Evolutionary conservation across 2,888 invertebrate species (phyloP).

Genomic region (Pogonocherus hispidulus): DNA sequence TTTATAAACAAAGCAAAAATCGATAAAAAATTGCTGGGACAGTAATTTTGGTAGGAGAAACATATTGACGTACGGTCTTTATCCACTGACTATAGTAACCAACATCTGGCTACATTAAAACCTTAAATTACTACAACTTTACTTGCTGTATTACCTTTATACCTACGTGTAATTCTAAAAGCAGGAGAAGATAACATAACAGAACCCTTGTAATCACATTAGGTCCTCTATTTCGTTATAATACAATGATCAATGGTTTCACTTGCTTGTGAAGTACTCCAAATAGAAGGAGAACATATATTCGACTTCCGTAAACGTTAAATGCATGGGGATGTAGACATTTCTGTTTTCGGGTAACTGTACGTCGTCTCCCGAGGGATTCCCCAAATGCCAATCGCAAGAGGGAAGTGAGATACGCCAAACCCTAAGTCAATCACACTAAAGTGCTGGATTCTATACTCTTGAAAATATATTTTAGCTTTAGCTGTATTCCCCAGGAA

Average conservation of each 20-base stretch:
- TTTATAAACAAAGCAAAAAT: no score
- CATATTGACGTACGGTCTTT: no score
- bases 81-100: no score
- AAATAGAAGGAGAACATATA: conserved; percentile 29
- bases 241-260: not conserved
- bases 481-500: conserved; percentile 9
- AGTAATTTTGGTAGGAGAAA: no score
- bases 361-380: conserved; percentile 47
- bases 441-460: conserved; percentile 47
- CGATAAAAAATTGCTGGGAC: no score
- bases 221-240: not conserved
- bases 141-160: no score
- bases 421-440: conserved; percentile 46
- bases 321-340: conserved; percentile 46
- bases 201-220: not conserved
- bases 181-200: no score
- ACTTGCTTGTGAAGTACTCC: not conserved
- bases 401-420: conserved; percentile 45
- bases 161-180: no score
- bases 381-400: conserved; percentile 50
- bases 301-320: conserved; percentile 37
- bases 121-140: no score
- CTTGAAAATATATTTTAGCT: conserved; percentile 43
- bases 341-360: conserved; percentile 49
- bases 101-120: no score